These are phyloP conservation scores for Dermatemys mawii DNA, from an alignment of 2,113 vertebrate genomes.

Conservation along the genomic window DNA sequence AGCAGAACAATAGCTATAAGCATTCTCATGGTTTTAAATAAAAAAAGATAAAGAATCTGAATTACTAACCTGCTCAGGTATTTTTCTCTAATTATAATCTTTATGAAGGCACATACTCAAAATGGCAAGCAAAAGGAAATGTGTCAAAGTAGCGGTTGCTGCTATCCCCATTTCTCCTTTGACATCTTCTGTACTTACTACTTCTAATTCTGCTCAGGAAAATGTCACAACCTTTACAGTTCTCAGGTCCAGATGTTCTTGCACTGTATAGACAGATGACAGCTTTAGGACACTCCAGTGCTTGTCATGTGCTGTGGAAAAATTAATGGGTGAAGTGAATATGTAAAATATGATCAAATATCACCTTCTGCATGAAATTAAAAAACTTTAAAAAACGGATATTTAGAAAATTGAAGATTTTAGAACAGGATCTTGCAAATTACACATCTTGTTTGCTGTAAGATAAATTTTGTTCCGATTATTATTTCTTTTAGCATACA, in stretches of 20 bases:
- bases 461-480: background rate
- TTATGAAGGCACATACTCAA: background rate
- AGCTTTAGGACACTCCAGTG: slow-evolving; percentile 26
- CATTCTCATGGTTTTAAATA: background rate
- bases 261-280: background rate
- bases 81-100: background rate
- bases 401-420: background rate
- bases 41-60: background rate
- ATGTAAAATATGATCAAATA: background rate
- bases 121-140: background rate
- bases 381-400: background rate
- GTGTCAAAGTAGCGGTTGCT: background rate
- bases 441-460: background rate
- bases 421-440: background rate
- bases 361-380: background rate
- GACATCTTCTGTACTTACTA: background rate
- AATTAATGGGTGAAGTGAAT: background rate
- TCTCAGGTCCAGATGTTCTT: background rate
- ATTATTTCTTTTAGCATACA: background rate
- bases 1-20: background rate
- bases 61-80: background rate
- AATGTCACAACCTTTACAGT: background rate
- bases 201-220: background rate
- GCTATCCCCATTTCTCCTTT: background rate
- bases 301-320: background rate